Percentiles rank a stretch among this genome's conserved stretches.
Evolutionary conservation across 2,888 invertebrate species (phyloP).

Genomic region (Archips xylosteana): DNA sequence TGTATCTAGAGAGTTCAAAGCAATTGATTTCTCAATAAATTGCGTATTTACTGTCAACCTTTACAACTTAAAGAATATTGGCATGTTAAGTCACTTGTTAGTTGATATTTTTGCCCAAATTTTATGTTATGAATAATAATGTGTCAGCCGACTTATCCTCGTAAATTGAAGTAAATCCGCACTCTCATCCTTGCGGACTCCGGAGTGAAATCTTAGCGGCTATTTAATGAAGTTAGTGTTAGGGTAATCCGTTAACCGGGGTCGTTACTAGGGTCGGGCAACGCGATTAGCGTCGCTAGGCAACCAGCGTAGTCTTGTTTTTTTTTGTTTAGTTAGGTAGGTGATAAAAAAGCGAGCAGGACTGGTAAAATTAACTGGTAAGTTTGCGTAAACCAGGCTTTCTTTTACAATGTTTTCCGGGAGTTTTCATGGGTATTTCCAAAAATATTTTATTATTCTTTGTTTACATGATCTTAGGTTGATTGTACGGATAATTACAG

Average conservation of each 20-base stretch:
- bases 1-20: too few relatives aligned
- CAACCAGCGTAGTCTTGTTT: slow-evolving; percentile 42
- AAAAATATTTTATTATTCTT: too few relatives aligned
- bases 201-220: slow-evolving; percentile 5
- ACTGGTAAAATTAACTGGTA: not conserved
- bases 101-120: too few relatives aligned
- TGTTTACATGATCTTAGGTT: too few relatives aligned
- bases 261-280: slow-evolving; percentile 56
- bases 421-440: too few relatives aligned
- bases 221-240: slow-evolving; percentile 31
- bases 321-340: not conserved
- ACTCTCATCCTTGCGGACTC: not conserved
- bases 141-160: not conserved
- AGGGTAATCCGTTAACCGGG: slow-evolving; percentile 58
- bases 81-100: too few relatives aligned
- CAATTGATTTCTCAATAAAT: too few relatives aligned
- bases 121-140: not conserved
- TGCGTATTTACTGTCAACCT: too few relatives aligned
- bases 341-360: not conserved
- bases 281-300: slow-evolving; percentile 53
- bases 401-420: too few relatives aligned
- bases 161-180: slow-evolving; percentile 1
- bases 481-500: too few relatives aligned
- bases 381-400: not conserved
- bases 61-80: too few relatives aligned